A percentile compares a stretch with the other conserved stretches of the same genome.
These are phyloP conservation scores for Heteropelma amictum DNA, from an alignment of 2,888 invertebrate genomes.

Conservation along the genomic window DNA sequence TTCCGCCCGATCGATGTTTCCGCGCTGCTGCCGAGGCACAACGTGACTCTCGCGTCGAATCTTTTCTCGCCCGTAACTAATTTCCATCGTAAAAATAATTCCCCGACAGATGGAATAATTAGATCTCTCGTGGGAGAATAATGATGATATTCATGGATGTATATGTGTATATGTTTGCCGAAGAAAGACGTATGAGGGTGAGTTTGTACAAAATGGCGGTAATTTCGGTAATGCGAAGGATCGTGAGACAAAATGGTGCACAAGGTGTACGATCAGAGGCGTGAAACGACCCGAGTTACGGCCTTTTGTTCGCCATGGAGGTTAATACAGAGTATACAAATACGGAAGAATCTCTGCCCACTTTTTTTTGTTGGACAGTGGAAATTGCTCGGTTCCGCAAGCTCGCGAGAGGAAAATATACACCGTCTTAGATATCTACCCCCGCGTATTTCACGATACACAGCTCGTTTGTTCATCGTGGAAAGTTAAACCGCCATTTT, in stretches of 20 bases:
- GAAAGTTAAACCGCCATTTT: background rate
- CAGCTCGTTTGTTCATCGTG: conserved; percentile 1
- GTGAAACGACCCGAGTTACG: background rate
- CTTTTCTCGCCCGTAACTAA: conserved; percentile 13
- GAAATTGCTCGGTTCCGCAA: conserved; percentile 30
- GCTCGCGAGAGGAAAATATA: conserved; percentile 9
- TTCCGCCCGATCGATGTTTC: no score
- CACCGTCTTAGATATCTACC: conserved; percentile 17
- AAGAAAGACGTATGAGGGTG: no score
- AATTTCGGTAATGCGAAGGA: no score
- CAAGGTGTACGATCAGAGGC: no score
- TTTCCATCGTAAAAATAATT: conserved; percentile 30
- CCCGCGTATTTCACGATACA: conserved; percentile 10
- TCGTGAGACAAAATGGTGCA: no score
- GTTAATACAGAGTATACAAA: no score
- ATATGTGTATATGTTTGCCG: background rate
- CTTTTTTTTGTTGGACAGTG: conserved; percentile 17
- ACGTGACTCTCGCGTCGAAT: no score
- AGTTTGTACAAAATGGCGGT: no score
- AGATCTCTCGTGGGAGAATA: conserved; percentile 35
- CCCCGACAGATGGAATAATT: conserved; percentile 36
- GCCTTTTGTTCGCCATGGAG: background rate
- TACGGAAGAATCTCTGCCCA: conserved; percentile 37
- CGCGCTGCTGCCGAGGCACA: no score
- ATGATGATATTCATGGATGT: background rate